Percentiles rank a stretch among this genome's conserved stretches.
These are phyloP conservation scores for Pachyramphus minor DNA, from an alignment of 2,113 vertebrate genomes.

Conservation along the genomic window DNA sequence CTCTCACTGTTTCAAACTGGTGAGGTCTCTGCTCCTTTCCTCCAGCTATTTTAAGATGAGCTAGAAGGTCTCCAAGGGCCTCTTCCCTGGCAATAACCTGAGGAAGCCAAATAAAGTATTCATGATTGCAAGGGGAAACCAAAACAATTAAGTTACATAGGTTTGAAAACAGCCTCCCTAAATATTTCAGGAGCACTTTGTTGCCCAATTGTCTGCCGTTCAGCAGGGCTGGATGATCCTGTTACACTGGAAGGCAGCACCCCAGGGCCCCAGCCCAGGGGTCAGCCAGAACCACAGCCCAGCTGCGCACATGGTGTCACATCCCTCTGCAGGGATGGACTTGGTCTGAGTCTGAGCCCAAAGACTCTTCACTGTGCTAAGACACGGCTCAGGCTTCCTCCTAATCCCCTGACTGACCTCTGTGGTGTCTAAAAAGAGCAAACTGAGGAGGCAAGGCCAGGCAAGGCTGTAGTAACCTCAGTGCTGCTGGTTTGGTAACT, in stretches of 20 bases:
- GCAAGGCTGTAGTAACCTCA: neutral
- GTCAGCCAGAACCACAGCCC: neutral
- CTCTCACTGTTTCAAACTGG: neutral
- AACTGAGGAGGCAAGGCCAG: neutral
- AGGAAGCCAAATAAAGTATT: constrained; percentile 45
- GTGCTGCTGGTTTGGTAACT: neutral
- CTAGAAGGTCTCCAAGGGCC: neutral
- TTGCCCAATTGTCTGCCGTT: neutral
- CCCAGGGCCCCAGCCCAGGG: neutral
- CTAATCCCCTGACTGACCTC: neutral
- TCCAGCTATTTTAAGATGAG: neutral
- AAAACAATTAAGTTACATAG: constrained; percentile 50
- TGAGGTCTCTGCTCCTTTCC: neutral
- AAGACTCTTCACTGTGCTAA: neutral
- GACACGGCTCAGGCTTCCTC: neutral
- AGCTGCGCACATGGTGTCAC: neutral
- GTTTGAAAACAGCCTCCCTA: constrained; percentile 26
- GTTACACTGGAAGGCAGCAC: neutral
- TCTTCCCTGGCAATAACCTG: constrained; percentile 5
- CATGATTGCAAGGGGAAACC: constrained; percentile 50
- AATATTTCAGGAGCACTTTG: constrained; percentile 64
- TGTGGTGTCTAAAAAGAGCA: neutral
- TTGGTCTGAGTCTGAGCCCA: neutral
- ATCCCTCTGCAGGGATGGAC: neutral
- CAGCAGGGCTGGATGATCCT: neutral